phyloP scores from a whole-genome alignment of 1,140 invertebrate species.

The Microplitis demolitor region DNA sequence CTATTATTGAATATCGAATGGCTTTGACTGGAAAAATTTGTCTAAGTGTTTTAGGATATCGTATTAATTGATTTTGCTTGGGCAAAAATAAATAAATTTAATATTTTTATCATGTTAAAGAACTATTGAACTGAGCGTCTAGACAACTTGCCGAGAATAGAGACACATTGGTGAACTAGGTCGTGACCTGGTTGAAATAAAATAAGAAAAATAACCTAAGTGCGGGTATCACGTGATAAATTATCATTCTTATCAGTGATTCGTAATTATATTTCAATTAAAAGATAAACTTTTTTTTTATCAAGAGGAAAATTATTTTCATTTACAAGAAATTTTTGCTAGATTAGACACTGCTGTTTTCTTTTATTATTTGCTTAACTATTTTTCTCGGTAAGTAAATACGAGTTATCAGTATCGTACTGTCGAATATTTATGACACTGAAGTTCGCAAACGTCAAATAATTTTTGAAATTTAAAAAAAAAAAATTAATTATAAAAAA shows the following conservation, averaged over 20 bases:
- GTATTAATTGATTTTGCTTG: neutral
- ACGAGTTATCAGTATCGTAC: no score
- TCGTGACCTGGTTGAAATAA: conserved; percentile 31
- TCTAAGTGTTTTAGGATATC: neutral
- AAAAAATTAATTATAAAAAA: no score
- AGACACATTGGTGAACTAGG: conserved; percentile 32
- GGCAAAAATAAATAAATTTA: neutral
- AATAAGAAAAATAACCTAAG: neutral
- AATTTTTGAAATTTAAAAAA: no score
- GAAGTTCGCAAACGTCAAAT: no score
- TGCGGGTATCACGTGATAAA: neutral
- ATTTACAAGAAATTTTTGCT: no score
- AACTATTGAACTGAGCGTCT: conserved; percentile 30
- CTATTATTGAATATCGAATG: no score
- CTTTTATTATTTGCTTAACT: no score
- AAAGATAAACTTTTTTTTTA: neutral
- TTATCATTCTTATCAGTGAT: neutral
- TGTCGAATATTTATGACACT: no score
- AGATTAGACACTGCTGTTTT: no score
- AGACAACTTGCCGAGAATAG: conserved; percentile 38
- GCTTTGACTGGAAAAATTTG: no score
- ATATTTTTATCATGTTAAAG: neutral
- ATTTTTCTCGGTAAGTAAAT: no score
- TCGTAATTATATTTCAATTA: no score
- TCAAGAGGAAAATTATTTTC: neutral